Conservation (phyloP, 1,140 invertebrate genomes). For the Metaphire vulgaris region DNA sequence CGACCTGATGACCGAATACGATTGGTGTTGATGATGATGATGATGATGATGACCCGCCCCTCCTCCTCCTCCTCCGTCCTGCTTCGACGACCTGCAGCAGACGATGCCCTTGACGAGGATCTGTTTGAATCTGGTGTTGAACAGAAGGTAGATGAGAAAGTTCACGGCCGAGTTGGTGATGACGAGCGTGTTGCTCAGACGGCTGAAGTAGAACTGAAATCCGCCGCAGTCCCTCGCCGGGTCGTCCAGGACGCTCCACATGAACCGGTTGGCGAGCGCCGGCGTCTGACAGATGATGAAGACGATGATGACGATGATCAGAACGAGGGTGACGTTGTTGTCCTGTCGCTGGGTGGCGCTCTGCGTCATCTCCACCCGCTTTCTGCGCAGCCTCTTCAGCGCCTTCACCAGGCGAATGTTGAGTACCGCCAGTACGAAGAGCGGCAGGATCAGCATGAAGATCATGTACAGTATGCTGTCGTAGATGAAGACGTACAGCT, state of each 20-base stretch:
- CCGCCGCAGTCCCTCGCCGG: slow-evolving; percentile 18
- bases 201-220: slow-evolving; percentile 30
- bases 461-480: slow-evolving; percentile 28
- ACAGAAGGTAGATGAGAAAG: slow-evolving; percentile 30
- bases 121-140: slow-evolving; percentile 29
- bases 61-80: neutral
- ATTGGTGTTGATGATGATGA: too few relatives aligned
- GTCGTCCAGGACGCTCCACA: slow-evolving; percentile 23
- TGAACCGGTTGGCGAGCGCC: slow-evolving; percentile 27
- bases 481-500: slow-evolving; percentile 26
- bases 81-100: neutral
- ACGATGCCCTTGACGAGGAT: slow-evolving; percentile 1
- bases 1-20: neutral
- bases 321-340: slow-evolving; percentile 31
- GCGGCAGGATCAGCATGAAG: slow-evolving; percentile 27
- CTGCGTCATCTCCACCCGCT: slow-evolving; percentile 31
- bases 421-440: slow-evolving; percentile 26
- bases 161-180: slow-evolving; percentile 27
- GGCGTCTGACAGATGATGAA: slow-evolving; percentile 26
- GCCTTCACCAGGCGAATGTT: slow-evolving; percentile 29
- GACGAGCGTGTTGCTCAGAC: slow-evolving; percentile 26
- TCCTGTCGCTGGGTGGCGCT: slow-evolving; percentile 27
- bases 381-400: slow-evolving; percentile 24
- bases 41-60: too few relatives aligned
- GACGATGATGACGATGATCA: slow-evolving; percentile 27